phyloP scores from a whole-genome alignment of 2,113 vertebrate species.

The Nanorana parkeri region DNA sequence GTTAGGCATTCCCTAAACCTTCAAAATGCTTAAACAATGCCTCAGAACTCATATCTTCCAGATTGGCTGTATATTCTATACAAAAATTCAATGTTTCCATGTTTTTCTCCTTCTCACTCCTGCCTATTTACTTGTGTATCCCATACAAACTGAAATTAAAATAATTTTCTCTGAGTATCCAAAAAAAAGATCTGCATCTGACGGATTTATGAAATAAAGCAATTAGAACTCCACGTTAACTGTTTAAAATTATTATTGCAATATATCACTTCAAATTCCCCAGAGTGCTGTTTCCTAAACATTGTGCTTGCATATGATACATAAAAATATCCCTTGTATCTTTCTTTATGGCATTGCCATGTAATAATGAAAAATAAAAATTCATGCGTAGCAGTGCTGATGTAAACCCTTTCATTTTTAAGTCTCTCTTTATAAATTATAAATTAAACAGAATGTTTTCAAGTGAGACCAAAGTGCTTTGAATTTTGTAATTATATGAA shows the following conservation, averaged over 20 bases:
- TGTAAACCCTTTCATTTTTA: background rate
- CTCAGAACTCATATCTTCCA: no score
- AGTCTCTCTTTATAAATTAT: conserved; percentile 43
- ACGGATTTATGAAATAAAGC: background rate
- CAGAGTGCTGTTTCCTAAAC: background rate
- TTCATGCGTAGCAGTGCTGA: background rate
- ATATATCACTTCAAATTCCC: background rate
- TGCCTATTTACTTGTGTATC: no score
- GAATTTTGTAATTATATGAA: conserved; percentile 27
- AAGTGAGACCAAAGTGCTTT: conserved; percentile 45
- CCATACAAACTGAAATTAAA: no score
- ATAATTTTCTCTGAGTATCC: no score
- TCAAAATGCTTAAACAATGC: no score
- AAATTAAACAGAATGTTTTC: conserved; percentile 53
- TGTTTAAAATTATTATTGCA: background rate
- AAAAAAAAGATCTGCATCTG: background rate
- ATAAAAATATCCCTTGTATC: background rate
- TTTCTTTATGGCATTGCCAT: background rate
- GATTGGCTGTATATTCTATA: no score
- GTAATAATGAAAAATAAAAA: background rate
- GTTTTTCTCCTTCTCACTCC: no score
- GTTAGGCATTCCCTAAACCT: no score
- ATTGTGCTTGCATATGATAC: background rate
- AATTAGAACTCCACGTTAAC: background rate
- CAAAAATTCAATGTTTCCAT: no score